Conservation (phyloP, 2,888 invertebrate species). For the Argyresthia goedartella region DNA sequence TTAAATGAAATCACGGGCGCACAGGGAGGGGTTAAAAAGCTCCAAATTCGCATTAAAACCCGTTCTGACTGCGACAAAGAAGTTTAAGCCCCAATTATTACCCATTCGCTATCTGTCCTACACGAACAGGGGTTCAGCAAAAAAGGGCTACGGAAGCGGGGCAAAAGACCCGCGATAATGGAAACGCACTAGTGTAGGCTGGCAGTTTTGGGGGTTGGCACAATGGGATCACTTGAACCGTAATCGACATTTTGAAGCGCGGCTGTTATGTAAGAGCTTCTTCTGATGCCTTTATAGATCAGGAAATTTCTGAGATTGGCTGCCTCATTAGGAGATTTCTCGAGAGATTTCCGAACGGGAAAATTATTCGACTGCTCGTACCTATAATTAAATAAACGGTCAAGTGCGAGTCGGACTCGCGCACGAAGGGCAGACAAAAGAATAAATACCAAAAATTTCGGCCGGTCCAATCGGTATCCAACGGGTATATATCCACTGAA, state of each 20-base stretch:
- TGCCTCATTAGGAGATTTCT: constrained; percentile 26
- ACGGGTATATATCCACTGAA: too few relatives aligned
- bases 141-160: constrained; percentile 29
- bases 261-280: constrained; percentile 28
- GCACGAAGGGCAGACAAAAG: too few relatives aligned
- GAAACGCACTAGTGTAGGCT: constrained; percentile 33
- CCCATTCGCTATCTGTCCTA: constrained; percentile 59
- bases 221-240: constrained; percentile 43
- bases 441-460: too few relatives aligned
- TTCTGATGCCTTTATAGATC: constrained; percentile 23
- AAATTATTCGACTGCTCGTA: too few relatives aligned
- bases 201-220: constrained; percentile 45
- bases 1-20: constrained; percentile 33
- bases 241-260: constrained; percentile 50
- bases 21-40: constrained; percentile 19
- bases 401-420: too few relatives aligned
- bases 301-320: too few relatives aligned
- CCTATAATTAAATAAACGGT: too few relatives aligned
- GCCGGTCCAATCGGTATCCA: too few relatives aligned
- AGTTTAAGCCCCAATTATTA: constrained; percentile 57
- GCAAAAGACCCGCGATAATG: constrained; percentile 53
- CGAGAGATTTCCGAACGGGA: too few relatives aligned
- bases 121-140: constrained; percentile 31
- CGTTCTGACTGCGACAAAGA: constrained; percentile 40
- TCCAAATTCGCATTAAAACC: constrained; percentile 40